Evolutionary conservation across 2,113 vertebrate species (phyloP).

Genomic region (Toxostoma redivivum): DNA sequence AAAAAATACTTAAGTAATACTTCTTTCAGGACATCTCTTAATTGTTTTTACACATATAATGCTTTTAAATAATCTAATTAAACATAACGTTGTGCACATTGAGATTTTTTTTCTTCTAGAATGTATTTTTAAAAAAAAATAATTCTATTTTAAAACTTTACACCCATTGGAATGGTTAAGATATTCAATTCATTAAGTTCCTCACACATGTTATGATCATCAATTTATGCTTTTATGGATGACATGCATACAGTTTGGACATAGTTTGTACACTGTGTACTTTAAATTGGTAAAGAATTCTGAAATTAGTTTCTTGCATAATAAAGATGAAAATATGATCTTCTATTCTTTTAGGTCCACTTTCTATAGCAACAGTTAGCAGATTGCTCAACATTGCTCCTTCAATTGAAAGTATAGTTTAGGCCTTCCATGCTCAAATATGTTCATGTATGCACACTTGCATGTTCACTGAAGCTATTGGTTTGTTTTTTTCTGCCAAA

Average conservation of each 20-base stretch:
- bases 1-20: background rate
- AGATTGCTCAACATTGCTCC: background rate
- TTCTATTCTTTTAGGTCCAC: background rate
- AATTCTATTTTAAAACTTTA: background rate
- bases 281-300: background rate
- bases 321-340: background rate
- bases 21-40: background rate
- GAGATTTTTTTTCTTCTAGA: background rate
- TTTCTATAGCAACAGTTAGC: background rate
- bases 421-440: background rate
- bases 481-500: background rate
- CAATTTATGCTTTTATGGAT: background rate
- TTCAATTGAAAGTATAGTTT: background rate
- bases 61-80: background rate
- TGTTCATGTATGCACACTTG: accelerated
- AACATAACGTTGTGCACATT: background rate
- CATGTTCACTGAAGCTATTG: background rate
- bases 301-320: background rate
- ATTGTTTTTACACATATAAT: background rate
- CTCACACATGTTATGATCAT: background rate
- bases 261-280: background rate
- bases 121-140: background rate
- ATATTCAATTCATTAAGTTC: background rate
- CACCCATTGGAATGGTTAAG: background rate
- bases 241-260: background rate